A percentile compares a stretch with the other conserved stretches of the same genome.
These are phyloP conservation scores for Epirrhoe alternata DNA, from an alignment of 2,888 invertebrate genomes.

Conservation along the genomic window DNA sequence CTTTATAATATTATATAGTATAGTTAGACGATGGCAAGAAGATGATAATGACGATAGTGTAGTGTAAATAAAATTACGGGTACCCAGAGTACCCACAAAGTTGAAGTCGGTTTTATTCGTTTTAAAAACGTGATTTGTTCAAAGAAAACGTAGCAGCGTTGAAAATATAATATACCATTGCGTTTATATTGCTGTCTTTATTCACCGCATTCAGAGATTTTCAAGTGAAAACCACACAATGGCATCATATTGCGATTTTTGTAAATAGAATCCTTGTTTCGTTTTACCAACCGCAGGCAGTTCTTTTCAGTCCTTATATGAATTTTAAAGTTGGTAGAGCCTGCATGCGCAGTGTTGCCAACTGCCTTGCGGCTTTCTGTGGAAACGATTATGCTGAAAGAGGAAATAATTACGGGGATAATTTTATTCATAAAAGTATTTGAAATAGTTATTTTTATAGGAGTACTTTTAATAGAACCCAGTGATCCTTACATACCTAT, in stretches of 20 bases:
- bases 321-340: constrained; percentile 49
- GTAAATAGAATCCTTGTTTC: constrained; percentile 32
- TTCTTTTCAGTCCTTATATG: constrained; percentile 48
- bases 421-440: background rate
- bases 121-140: background rate
- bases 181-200: constrained; percentile 10
- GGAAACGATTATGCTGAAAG: background rate
- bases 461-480: too few relatives aligned
- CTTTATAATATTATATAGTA: too few relatives aligned
- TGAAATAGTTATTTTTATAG: too few relatives aligned
- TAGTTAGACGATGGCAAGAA: too few relatives aligned
- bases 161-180: constrained; percentile 1
- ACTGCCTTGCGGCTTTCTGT: constrained; percentile 14
- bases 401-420: background rate
- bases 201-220: constrained; percentile 18
- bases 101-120: too few relatives aligned
- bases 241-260: constrained; percentile 28
- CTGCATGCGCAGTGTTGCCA: constrained; percentile 26
- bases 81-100: too few relatives aligned
- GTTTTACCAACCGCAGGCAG: constrained; percentile 28
- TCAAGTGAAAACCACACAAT: constrained; percentile 29
- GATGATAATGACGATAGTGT: too few relatives aligned
- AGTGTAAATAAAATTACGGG: too few relatives aligned
- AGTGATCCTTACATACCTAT: too few relatives aligned
- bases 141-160: background rate